Evolutionary conservation across 1,140 invertebrate species (phyloP).

Genomic region (Pantala flavescens): DNA sequence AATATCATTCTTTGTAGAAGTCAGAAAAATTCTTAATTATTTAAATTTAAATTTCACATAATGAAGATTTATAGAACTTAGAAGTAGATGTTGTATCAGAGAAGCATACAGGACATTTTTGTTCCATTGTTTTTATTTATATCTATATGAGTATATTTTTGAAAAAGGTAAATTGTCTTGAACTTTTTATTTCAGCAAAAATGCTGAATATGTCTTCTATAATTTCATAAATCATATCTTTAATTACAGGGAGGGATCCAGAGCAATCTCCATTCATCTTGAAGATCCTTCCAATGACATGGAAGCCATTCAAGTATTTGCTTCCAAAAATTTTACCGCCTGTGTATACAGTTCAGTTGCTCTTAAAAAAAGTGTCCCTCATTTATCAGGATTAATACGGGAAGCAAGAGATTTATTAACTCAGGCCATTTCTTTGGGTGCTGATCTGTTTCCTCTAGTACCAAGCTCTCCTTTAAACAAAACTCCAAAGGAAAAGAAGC

Average conservation of each 20-base stretch:
- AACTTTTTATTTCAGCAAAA: no score
- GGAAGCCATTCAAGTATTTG: not conserved
- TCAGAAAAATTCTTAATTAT: no score
- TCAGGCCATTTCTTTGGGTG: not conserved
- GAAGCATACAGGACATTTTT: no score
- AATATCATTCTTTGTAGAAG: no score
- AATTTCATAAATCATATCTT: not conserved
- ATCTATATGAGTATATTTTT: no score
- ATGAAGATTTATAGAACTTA: no score
- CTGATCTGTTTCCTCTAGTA: not conserved
- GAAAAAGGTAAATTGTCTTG: no score
- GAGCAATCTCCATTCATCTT: conserved; percentile 28
- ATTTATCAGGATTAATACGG: not conserved
- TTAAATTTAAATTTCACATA: no score
- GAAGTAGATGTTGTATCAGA: no score
- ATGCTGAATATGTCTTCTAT: no score
- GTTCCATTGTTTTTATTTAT: no score
- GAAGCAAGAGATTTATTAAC: not conserved
- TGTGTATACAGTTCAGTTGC: not conserved
- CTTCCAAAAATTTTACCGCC: not conserved
- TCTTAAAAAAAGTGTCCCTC: not conserved
- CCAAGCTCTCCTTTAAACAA: conserved; percentile 40
- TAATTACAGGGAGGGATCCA: conserved; percentile 13
- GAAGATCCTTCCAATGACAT: conserved; percentile 31
- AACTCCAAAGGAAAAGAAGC: conserved; percentile 40